phyloP scores from a whole-genome alignment of 2,113 vertebrate species.

The Plotosus lineatus region DNA sequence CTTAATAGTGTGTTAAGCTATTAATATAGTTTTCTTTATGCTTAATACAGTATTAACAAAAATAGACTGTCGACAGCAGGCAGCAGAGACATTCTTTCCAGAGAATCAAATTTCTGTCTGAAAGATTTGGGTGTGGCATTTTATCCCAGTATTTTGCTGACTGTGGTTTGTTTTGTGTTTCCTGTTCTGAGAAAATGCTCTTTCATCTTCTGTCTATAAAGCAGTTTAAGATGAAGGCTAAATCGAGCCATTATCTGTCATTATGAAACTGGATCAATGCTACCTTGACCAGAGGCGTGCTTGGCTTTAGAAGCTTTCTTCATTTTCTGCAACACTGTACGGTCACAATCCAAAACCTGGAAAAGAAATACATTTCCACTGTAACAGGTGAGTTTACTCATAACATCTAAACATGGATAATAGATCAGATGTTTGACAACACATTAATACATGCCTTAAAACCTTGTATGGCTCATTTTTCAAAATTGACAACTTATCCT shows the following conservation, averaged over 20 bases:
- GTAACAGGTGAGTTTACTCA: neutral
- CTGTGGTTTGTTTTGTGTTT: neutral
- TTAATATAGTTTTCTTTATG: neutral
- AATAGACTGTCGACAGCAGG: neutral
- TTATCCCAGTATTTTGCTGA: neutral
- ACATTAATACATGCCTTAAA: neutral
- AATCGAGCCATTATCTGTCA: neutral
- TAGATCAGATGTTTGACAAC: too few species aligned
- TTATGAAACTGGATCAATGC: neutral
- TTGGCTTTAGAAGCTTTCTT: constrained; percentile 73
- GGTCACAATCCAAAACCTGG: constrained; percentile 69
- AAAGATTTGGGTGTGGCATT: neutral
- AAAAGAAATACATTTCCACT: neutral
- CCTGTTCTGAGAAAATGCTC: neutral
- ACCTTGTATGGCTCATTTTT: too few species aligned
- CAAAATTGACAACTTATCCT: too few species aligned
- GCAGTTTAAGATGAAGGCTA: neutral
- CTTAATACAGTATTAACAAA: neutral
- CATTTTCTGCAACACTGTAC: constrained; percentile 71
- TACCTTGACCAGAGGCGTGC: constrained; percentile 70
- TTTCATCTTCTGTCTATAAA: neutral
- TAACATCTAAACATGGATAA: neutral
- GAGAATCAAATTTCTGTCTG: neutral
- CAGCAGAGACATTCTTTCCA: neutral
- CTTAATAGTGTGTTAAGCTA: neutral